Conservation (phyloP, 2,888 invertebrate genomes). For the Siphonodentalium dalli region DNA sequence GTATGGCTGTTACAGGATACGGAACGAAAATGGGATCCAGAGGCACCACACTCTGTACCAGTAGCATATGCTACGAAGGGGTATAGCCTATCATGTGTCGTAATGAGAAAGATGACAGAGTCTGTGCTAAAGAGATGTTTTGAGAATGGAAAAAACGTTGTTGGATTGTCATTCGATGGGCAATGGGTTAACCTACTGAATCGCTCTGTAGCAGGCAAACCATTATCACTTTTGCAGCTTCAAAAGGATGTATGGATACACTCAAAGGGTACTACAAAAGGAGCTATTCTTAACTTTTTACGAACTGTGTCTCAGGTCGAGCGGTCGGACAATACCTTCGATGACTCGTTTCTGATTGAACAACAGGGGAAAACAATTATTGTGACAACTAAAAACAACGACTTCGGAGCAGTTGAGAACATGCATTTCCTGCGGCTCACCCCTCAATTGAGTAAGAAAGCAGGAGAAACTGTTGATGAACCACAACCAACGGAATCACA, state of each 20-base stretch:
- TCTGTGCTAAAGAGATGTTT: slow-evolving; percentile 8
- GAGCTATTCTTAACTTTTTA: no score
- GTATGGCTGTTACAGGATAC: slow-evolving; percentile 14
- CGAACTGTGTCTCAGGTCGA: no score
- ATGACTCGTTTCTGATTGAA: no score
- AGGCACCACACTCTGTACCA: slow-evolving; percentile 6
- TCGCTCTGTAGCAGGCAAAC: slow-evolving; percentile 6
- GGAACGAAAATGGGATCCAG: slow-evolving; percentile 4
- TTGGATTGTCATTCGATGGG: slow-evolving; percentile 15
- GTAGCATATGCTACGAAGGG: slow-evolving; percentile 21
- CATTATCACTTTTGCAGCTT: slow-evolving; percentile 8
- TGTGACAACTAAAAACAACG: no score
- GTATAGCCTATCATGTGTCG: slow-evolving; percentile 9
- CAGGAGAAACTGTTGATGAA: no score
- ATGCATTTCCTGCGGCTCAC: no score
- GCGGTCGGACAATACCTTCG: no score
- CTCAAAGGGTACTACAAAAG: no score
- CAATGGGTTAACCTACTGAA: slow-evolving; percentile 15
- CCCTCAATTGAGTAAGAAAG: no score
- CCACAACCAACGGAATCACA: no score
- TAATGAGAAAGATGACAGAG: slow-evolving; percentile 7
- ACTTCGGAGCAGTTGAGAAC: no score
- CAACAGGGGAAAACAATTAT: no score
- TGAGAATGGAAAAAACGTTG: slow-evolving; percentile 7
- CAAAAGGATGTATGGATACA: slow-evolving; percentile 21